Conservation (phyloP, 2,113 vertebrate species). For the Elgaria multicarinata region DNA sequence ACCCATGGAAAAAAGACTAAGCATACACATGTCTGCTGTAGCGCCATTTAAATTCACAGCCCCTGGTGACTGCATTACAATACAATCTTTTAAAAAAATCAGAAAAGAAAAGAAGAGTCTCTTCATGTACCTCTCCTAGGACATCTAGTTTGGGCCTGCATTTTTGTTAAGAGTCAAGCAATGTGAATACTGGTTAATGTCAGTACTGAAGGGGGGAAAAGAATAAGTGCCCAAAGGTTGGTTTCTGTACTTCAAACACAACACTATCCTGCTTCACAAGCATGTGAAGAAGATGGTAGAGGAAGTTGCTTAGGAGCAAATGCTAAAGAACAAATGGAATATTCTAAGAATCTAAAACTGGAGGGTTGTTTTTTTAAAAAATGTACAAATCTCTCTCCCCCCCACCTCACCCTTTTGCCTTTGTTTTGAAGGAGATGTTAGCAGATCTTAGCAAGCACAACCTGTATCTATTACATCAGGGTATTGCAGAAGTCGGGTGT, state of each 20-base stretch:
- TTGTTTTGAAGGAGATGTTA: not conserved
- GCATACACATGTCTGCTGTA: not conserved
- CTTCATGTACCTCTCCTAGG: not conserved
- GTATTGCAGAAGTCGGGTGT: not conserved
- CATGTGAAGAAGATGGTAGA: not conserved
- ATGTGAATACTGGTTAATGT: not conserved
- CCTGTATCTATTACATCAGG: not conserved
- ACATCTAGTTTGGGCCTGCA: not conserved
- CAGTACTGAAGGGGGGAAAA: not conserved
- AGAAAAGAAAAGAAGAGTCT: not conserved
- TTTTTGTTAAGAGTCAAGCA: not conserved
- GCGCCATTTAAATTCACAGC: not conserved
- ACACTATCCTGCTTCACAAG: accelerated
- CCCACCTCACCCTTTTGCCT: not conserved
- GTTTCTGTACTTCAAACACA: not conserved
- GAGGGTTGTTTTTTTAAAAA: not conserved
- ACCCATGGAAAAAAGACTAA: not conserved
- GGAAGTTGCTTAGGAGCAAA: not conserved
- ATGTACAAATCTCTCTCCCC: not conserved
- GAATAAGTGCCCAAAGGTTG: not conserved
- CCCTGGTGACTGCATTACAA: not conserved
- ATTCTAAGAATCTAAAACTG: not conserved
- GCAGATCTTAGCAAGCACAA: not conserved
- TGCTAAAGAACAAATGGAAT: not conserved
- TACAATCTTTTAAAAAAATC: not conserved